Percentiles rank a stretch among this genome's conserved stretches.
Conservation (phyloP, 2,888 invertebrate species). For the Onchidella celtica region DNA sequence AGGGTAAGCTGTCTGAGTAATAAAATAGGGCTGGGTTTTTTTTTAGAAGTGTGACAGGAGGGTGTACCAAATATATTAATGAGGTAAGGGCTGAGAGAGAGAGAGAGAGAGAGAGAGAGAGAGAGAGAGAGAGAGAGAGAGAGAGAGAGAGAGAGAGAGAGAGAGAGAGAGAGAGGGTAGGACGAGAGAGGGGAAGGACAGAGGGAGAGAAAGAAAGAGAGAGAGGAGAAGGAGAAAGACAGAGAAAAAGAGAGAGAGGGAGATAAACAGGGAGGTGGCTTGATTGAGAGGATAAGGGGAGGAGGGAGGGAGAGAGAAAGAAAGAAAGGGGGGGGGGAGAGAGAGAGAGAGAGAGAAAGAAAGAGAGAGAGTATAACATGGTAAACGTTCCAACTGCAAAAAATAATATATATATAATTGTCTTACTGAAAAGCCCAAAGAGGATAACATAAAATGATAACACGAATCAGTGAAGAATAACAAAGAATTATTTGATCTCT, state of each 20-base stretch:
- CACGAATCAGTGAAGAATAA: no score
- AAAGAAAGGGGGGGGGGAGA: slow-evolving; percentile 15
- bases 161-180: slow-evolving; percentile 18
- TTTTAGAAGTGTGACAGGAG: no score
- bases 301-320: slow-evolving; percentile 34
- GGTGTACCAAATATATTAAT: no score
- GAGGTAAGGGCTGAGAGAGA: background rate
- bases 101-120: background rate
- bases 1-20: no score
- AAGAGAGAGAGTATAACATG: background rate
- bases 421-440: no score
- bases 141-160: background rate
- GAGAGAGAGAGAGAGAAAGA: background rate
- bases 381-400: background rate
- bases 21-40: no score
- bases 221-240: slow-evolving; percentile 9
- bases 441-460: no score
- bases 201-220: no score
- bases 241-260: background rate
- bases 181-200: slow-evolving; percentile 25
- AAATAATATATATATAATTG: background rate
- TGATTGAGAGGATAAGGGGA: background rate
- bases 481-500: no score
- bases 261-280: background rate
- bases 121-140: slow-evolving; percentile 11